Percentiles rank a stretch among this genome's conserved stretches.
phyloP scores from a whole-genome alignment of 2,113 vertebrate species.

The Tachysurus vachellii region DNA sequence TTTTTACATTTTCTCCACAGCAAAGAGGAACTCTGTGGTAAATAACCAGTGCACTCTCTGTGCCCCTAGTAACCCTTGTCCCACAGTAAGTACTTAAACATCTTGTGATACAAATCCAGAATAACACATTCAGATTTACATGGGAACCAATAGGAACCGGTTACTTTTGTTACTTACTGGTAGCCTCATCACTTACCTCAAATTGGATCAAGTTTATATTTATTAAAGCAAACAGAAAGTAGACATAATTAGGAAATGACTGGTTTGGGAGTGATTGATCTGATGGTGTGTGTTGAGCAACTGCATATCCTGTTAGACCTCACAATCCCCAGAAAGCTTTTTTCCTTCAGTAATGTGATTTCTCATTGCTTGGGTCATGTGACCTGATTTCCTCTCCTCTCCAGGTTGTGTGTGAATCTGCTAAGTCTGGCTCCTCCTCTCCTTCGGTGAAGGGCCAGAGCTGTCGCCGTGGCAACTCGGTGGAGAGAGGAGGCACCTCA shows the following conservation, averaged over 20 bases:
- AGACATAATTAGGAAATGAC: background rate
- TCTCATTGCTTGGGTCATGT: slow-evolving; percentile 28
- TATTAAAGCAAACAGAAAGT: background rate
- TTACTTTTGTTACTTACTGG: background rate
- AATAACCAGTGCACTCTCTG: slow-evolving; percentile 83
- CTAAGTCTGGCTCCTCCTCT: slow-evolving; percentile 80
- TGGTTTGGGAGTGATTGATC: background rate
- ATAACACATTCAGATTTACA: background rate
- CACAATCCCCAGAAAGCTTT: slow-evolving; percentile 2
- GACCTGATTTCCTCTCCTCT: slow-evolving; percentile 63
- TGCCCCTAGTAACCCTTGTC: slow-evolving; percentile 81
- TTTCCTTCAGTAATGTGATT: slow-evolving; percentile 36
- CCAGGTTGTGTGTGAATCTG: slow-evolving; percentile 90
- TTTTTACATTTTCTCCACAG: slow-evolving; percentile 64
- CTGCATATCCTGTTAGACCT: background rate
- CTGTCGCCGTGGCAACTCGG: slow-evolving; percentile 90
- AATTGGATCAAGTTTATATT: background rate
- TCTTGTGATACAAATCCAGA: background rate
- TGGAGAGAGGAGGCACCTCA: slow-evolving; percentile 87
- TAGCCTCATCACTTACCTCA: background rate
- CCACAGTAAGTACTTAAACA: slow-evolving; percentile 66
- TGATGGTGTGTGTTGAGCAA: background rate
- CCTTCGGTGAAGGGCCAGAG: slow-evolving; percentile 79
- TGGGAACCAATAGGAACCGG: too few species aligned
- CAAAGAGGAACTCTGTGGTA: slow-evolving; percentile 91